Evolutionary conservation across 1,140 invertebrate species (phyloP), one percentile per base, ranked within the genome.

Genomic region (Lasaia peninsularis): DNA sequence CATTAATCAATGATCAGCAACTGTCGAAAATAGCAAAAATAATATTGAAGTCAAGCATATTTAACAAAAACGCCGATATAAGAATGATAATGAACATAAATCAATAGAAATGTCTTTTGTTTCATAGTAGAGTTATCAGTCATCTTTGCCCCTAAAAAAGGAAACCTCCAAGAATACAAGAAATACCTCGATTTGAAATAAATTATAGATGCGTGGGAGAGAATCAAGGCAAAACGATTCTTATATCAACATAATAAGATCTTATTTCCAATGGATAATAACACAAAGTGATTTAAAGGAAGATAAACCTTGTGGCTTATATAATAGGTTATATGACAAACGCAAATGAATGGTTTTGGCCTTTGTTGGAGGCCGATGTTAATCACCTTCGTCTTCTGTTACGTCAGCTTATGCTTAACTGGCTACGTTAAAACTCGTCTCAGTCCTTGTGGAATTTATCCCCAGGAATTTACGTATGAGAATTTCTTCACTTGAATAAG

Each of bases 381-480:
- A 48, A 48, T 48, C 40, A 48, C 40, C 40, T 48, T 48, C 40
- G 14, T 48, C 40, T 48, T 48, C 40, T 48, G 20, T 48, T 18
- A 48, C 40, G 40, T 48, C 18, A 48, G 11, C 40, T 16, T 48
- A 48, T 44, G 40, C 6, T 48, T 20, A 44, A 11, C 40, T 21
- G 20, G 16, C 24, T 28, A n/a, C 14, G 37, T 40, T 44, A n/a
- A 48, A 11, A 44, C 40, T 44, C 40, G 40, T 28, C 10, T 48
- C 1, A 21, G 40, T n/a, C 18, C 40, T 48, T 21, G 11, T n/a
- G 20, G 40, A 48, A 48, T 48, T 48, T 11, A 6, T 21, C 20
- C 20, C 16, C 20, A n/a, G 20, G 40, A 21, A 44, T 14, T 20
- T 21, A 18, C 1, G 16, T 44, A 10, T 34, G 2, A 18, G 40